phyloP scores from a whole-genome alignment of 2,888 invertebrate species.

The Pheosia gnoma region DNA sequence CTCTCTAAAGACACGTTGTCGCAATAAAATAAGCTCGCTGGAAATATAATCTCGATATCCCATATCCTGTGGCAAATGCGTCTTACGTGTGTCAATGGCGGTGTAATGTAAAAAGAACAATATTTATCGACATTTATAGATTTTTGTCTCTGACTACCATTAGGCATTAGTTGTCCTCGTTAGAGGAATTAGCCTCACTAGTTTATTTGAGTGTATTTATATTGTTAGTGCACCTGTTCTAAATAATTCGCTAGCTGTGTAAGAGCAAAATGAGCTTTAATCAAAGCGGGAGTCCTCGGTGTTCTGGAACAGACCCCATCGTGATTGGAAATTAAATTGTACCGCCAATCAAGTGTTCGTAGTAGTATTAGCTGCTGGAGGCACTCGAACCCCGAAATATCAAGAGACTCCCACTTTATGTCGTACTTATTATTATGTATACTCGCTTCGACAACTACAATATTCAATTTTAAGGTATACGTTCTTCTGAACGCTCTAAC shows the following conservation, averaged over 20 bases:
- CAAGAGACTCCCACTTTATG: conserved; percentile 30
- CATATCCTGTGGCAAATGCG: too few relatives aligned
- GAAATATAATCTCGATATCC: too few relatives aligned
- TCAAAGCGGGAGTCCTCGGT: conserved; percentile 46
- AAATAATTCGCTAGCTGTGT: conserved; percentile 31
- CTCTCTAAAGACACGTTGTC: too few relatives aligned
- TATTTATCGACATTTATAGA: too few relatives aligned
- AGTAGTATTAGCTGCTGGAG: conserved; percentile 36
- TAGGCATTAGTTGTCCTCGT: too few relatives aligned
- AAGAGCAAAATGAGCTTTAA: conserved; percentile 41
- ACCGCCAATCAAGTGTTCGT: conserved; percentile 51
- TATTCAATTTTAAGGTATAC: neutral
- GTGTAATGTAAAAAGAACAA: too few relatives aligned
- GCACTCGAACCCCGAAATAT: conserved; percentile 39
- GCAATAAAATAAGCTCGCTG: too few relatives aligned
- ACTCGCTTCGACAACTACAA: neutral
- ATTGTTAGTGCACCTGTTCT: conserved; percentile 8
- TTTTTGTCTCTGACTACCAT: too few relatives aligned
- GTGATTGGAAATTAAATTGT: conserved; percentile 68
- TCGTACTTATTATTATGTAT: conserved; percentile 30
- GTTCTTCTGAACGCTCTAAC: neutral
- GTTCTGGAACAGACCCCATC: conserved; percentile 42
- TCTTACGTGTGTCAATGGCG: too few relatives aligned
- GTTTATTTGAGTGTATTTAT: too few relatives aligned
- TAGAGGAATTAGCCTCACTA: too few relatives aligned